Base-by-base conservation (phyloP, 2,888 invertebrate genomes). In the Trichopria drosophilae region DNA sequence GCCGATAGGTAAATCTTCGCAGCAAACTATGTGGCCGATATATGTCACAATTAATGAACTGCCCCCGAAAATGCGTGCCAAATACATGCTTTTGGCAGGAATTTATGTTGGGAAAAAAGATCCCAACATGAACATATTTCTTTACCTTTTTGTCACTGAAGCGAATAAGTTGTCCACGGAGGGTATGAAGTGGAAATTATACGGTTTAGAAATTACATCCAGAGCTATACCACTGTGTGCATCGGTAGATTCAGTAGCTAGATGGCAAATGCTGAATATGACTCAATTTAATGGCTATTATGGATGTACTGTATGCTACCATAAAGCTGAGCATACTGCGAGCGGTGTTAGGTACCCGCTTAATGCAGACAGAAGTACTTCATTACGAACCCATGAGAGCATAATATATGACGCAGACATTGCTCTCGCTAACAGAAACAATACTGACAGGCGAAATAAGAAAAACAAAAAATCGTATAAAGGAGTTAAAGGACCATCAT, bases 281-380 rank as follows among this genome's bases (percentile, higher is more conserved):
- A 57, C 35, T 13, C 50, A 43, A 15, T 51, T 18, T 16, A 50
- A 50, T 22, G 57, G 48, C 15, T 22, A 13, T 6, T 43, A 43
- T 20, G 51, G 57, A 31, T 57, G 57, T 19, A 53, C 31, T 13
- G 47, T 57, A 29, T 57, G 54, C 15, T 43, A 54, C 12, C 47
- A 57, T 13, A 42, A 42, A 23, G 45, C 49, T 2, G 37, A 35
- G 20, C 19, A 9, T n/a, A 28, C 50, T 18, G 22, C 44, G 3
- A 31, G 42, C 2, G 13, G 12, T 7, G 23, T 36, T 19, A 57
- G 44, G 15, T 57, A 41, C 28, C 23, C 47, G 13, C 19, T 53
- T n/a, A 24, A 29, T 28, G 13, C 20, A n/a, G n/a, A n/a, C 10
- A 3, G 22, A 9, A 10, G 40, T 18, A 22, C 24, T 31, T 15